Evolutionary conservation across 2,888 invertebrate species (phyloP).

Genomic region (Troides oblongomaculatus): DNA sequence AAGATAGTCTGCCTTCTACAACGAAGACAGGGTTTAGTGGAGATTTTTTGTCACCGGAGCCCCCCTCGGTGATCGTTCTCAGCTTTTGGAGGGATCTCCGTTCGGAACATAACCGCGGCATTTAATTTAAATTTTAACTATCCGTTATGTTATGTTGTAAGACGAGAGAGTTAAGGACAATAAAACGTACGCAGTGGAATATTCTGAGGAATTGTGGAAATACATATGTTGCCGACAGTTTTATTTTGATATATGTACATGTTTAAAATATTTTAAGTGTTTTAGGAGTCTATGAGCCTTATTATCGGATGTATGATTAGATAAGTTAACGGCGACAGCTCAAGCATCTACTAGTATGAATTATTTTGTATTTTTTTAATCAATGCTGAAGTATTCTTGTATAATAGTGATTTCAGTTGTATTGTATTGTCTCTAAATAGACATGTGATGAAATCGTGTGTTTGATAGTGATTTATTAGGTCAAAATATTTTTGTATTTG

Average conservation of each 20-base stretch:
- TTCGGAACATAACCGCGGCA: no score
- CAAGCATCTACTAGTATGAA: constrained; percentile 4
- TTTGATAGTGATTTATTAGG: constrained; percentile 69
- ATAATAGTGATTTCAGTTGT: constrained; percentile 19
- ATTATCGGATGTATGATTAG: constrained; percentile 6
- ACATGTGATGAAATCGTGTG: constrained; percentile 50
- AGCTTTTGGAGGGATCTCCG: background rate
- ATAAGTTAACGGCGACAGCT: constrained; percentile 14
- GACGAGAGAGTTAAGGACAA: constrained; percentile 7
- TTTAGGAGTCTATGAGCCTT: constrained; percentile 15
- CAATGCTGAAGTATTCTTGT: constrained; percentile 11
- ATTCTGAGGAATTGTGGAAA: constrained; percentile 19
- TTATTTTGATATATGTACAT: background rate
- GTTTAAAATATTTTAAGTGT: constrained; percentile 7
- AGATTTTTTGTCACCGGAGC: background rate
- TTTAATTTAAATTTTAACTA: background rate
- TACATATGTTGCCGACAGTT: constrained; percentile 12
- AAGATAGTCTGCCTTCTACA: no score
- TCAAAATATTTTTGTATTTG: constrained; percentile 76
- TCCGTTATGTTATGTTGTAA: background rate
- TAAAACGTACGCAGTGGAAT: constrained; percentile 9
- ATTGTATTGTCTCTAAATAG: constrained; percentile 34
- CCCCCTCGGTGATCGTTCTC: no score
- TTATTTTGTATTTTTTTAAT: constrained; percentile 15
- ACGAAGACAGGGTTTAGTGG: background rate